Base-by-base conservation (phyloP, 2,113 vertebrate genomes). In the Pipra filicauda region DNA sequence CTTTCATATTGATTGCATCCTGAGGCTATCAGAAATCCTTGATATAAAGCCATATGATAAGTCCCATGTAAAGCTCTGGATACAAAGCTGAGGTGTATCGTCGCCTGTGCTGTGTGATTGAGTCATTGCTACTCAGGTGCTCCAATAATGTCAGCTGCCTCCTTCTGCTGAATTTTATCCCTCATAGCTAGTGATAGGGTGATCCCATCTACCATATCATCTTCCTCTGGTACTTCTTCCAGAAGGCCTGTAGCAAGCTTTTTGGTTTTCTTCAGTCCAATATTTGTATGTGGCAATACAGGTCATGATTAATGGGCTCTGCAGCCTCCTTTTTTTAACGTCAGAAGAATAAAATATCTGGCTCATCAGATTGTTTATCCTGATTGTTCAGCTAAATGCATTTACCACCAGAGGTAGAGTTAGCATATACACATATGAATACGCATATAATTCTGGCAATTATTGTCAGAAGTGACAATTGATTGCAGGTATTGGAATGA, bases 401-500 rank as follows among this genome's bases (percentile, higher is more conserved):
- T 97, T 97, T 85, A 89, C 64, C 94, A 94, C 49, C 86, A 92
- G 93, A 91, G 80, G 46, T 58, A 93, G 66, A 96, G 81, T 70
- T 85, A 91, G 86, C 67, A 78, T 82, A 73, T 96, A 94, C 8
- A 57, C 94, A 67, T 88, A 91, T 91, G 93, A 96, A 86, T 80
- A 67, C 85, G 55, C 11, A 41, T 41, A 41, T 41, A 41, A 20
- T 97, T 96, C 82, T 97, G 81, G 95, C 93, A 95, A 93, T 98
- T 97, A 97, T 96, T 89, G 87, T 95, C 95, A 88, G 75, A 97
- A 97, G 75, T 97, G 98, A 98, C 97, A 97, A 96, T 96, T 97
- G 95, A 97, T 97, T 95, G 94, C 92, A 98, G 97, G 96, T 96
- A 96, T 97, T 96, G 97, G 97, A 98, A 94, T 96, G 97, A 98